A percentile compares a stretch with the other conserved stretches of the same genome.
Conservation (phyloP, 2,113 vertebrate species). For the Lasiurus borealis region DNA sequence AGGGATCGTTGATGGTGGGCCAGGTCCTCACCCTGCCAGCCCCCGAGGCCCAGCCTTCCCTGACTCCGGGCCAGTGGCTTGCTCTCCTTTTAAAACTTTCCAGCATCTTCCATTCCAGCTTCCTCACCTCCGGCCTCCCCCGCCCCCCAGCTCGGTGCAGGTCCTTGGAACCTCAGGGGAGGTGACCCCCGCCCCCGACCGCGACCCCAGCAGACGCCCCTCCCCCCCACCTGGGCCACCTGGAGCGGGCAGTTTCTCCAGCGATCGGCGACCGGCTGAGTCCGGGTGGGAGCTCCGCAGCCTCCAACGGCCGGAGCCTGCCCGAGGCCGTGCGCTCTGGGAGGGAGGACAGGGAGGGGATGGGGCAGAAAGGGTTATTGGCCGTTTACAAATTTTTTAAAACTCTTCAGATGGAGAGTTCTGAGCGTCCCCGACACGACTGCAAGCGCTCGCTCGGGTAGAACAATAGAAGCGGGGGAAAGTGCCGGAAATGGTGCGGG, state of each 20-base stretch:
- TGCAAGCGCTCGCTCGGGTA: neutral
- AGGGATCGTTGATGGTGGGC: neutral
- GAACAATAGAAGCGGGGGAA: slow-evolving; percentile 73
- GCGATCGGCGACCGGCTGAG: neutral
- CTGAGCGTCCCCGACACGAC: neutral
- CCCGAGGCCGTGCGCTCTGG: slow-evolving; percentile 69
- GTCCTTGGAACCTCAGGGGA: neutral
- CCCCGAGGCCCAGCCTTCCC: neutral
- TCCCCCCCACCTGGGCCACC: neutral
- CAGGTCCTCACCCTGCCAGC: neutral
- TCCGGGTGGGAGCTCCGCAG: slow-evolving; percentile 20
- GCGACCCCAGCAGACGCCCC: neutral
- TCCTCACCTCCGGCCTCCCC: neutral
- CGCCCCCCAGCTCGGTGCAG: neutral
- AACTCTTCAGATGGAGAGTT: slow-evolving; percentile 78
- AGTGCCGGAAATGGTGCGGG: slow-evolving; percentile 55
- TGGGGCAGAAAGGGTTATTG: neutral
- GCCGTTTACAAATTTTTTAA: too few relatives aligned
- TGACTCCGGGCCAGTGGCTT: slow-evolving; percentile 56
- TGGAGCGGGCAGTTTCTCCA: neutral
- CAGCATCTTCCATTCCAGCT: slow-evolving; percentile 8
- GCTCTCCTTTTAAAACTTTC: slow-evolving; percentile 72
- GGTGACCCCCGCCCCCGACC: neutral
- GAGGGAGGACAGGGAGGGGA: too few relatives aligned
- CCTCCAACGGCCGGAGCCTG: slow-evolving; percentile 65